These are phyloP conservation scores for Enteromius trimaculatus DNA, from an alignment of 2,797 vertebrate species.

Conservation along the genomic window DNA sequence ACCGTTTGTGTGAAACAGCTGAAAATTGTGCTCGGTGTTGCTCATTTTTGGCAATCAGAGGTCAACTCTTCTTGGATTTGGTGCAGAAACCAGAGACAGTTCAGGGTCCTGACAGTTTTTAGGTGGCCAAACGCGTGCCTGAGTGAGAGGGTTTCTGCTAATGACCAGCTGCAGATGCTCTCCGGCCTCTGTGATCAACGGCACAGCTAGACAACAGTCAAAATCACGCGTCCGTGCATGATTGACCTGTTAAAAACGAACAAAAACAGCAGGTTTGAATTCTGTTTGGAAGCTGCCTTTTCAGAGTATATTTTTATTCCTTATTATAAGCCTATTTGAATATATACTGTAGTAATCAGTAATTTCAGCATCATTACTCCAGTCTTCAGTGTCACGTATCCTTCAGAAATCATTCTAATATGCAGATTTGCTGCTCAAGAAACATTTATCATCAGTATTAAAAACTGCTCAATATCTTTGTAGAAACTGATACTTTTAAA, in stretches of 20 bases:
- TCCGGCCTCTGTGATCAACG: conserved; percentile 90
- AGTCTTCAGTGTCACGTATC: background rate
- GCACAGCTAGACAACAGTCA: conserved; percentile 94
- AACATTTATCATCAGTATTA: background rate
- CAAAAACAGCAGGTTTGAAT: background rate
- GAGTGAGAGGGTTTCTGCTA: conserved; percentile 86
- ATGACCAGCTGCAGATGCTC: conserved; percentile 89
- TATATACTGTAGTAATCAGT: background rate
- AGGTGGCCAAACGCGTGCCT: conserved; percentile 62
- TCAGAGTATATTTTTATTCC: background rate
- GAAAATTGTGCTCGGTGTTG: conserved; percentile 1
- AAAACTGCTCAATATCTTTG: background rate
- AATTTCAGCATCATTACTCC: background rate
- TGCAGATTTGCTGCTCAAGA: background rate
- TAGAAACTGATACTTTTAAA: background rate
- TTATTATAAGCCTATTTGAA: background rate
- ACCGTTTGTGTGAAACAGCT: background rate
- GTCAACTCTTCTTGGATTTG: conserved; percentile 72
- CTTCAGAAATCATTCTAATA: background rate
- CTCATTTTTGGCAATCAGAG: conserved; percentile 60
- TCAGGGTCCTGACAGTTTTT: conserved; percentile 68
- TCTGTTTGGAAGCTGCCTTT: background rate
- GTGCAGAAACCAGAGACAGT: conserved; percentile 68
- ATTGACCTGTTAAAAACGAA: conserved; percentile 82
- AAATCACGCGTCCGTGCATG: conserved; percentile 89